Evolutionary conservation across 1,140 invertebrate genomes (phyloP), one percentile per base, ranked within the genome.

Genomic region (Orius insidiosus): DNA sequence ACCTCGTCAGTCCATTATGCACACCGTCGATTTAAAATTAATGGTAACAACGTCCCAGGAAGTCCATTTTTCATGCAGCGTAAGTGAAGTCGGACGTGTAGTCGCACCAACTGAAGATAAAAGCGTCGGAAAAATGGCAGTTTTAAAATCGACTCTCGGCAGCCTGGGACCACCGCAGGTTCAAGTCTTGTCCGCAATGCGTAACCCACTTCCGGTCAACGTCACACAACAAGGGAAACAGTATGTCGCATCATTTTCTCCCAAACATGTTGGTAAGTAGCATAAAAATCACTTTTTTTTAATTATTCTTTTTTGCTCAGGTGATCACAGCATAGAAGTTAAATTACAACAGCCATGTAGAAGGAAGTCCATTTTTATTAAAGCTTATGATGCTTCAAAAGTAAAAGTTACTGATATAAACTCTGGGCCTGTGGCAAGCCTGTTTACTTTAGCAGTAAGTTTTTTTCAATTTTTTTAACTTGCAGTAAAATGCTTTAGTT

Each of bases 1-100:
- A 9, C 94, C 93, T 1, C 71, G 85, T 38, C 87, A 95, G 61
- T 74, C 85, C 2, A 75, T 82, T 36, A 72, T 77, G 32, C 94
- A 98, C 61, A 83, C 85, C 0, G 89, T 96, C 3, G 85, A 95
- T 59, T 68, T 98, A 19, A 74, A 86, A 46, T 98, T 98, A 98
- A 98, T 59, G 85, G 85, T 8, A 85, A 96, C 60, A 80, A 90
- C 63, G 90, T 98, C 5, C 90, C 88, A 43, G 70, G 69, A 51
- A 78, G 75, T 48, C 80, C 80, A 0, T 84, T 84, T 55, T n/a
- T 76, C 68, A 30, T 85, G 82, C 54, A 67, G 75, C 11, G 74
- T 83, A 51, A 61, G 68, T 47, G 74, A 76, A 42, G 82, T 84
- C 1, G 79, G 80, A 3, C 68, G 78, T n/a, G 78, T 88, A 1